Conservation (phyloP, 1,140 invertebrate species). For the Lepidurus packardi region DNA sequence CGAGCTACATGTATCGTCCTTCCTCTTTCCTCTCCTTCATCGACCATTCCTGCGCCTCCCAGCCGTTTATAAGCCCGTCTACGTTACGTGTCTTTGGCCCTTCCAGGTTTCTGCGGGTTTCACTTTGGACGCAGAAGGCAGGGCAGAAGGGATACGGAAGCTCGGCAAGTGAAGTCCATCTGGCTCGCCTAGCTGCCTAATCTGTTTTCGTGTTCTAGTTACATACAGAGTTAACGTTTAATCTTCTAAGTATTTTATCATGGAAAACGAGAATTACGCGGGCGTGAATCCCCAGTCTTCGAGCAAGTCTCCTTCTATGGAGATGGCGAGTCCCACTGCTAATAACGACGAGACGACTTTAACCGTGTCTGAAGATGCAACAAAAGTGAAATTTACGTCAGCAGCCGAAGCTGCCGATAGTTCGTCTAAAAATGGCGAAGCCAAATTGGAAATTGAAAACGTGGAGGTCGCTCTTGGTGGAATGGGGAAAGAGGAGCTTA, state of each 20-base stretch:
- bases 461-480: slow-evolving; percentile 59
- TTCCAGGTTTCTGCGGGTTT: not conserved
- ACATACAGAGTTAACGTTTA: not conserved
- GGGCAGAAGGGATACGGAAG: not conserved
- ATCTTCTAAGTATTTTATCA: not conserved
- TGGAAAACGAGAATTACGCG: slow-evolving; percentile 28
- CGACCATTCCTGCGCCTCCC: too few species aligned
- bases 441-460: slow-evolving; percentile 73
- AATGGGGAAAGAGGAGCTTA: slow-evolving; percentile 81
- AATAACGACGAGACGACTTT: slow-evolving; percentile 17
- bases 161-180: not conserved
- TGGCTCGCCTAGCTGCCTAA: not conserved
- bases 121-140: not conserved
- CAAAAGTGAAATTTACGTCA: slow-evolving; percentile 10
- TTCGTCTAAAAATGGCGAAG: slow-evolving; percentile 64
- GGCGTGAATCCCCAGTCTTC: slow-evolving; percentile 19
- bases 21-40: too few species aligned
- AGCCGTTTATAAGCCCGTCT: too few species aligned
- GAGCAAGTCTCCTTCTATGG: slow-evolving; percentile 11
- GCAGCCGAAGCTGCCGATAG: slow-evolving; percentile 27
- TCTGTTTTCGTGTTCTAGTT: not conserved
- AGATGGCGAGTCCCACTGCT: slow-evolving; percentile 17
- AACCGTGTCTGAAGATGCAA: slow-evolving; percentile 24
- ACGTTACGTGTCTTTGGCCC: too few species aligned
- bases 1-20: too few species aligned